Evolutionary conservation across 2,797 vertebrate genomes (phyloP).

Genomic region (Manis pentadactyla): DNA sequence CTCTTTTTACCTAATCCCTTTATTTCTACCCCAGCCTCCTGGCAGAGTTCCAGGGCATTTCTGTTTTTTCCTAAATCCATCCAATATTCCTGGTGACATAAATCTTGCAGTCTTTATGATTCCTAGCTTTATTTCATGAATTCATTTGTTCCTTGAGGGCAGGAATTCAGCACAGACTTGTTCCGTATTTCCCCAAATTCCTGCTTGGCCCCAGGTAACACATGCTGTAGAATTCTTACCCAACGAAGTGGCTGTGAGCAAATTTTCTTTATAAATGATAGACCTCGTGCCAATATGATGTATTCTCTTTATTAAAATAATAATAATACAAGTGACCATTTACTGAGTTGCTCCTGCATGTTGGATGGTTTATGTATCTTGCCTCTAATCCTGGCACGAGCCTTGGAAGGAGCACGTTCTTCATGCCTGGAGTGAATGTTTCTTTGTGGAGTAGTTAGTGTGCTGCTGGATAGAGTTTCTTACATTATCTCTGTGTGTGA

Average conservation of each 20-base stretch:
- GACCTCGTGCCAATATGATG: neutral
- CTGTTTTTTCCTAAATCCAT: neutral
- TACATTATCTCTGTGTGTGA: neutral
- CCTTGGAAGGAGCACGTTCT: neutral
- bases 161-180: neutral
- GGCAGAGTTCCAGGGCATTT: neutral
- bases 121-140: neutral
- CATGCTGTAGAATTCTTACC: neutral
- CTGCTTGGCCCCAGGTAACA: neutral
- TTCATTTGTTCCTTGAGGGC: neutral
- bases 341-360: neutral
- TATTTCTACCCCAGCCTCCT: neutral
- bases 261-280: constrained; percentile 28
- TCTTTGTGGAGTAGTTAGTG: neutral
- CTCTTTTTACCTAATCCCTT: neutral
- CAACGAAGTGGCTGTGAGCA: neutral
- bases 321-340: neutral
- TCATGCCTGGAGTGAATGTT: neutral
- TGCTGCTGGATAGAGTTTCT: neutral
- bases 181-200: neutral
- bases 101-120: neutral
- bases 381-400: neutral
- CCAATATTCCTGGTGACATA: neutral
- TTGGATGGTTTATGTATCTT: neutral
- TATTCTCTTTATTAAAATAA: neutral